Percentiles rank a stretch among this genome's conserved stretches.
phyloP scores from a whole-genome alignment of 2,797 vertebrate genomes.

The Moxostoma hubbsi region DNA sequence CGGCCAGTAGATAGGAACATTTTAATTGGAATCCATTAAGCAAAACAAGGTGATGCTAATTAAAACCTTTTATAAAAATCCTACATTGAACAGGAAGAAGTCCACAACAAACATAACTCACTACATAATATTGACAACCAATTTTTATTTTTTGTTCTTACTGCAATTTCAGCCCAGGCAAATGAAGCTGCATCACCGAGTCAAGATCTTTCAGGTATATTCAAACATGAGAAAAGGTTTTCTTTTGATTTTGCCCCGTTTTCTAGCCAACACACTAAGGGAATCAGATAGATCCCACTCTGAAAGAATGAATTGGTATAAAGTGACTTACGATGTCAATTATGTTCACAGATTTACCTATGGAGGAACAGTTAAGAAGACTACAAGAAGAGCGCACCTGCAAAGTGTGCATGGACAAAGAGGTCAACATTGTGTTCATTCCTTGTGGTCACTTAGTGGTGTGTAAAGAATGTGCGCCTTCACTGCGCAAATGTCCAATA shows the following conservation, averaged over 20 bases:
- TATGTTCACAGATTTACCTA: slow-evolving; percentile 83
- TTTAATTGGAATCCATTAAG: slow-evolving; percentile 26
- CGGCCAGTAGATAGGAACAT: slow-evolving; percentile 43
- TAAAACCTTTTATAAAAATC: slow-evolving; percentile 28
- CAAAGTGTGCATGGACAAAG: slow-evolving; percentile 99
- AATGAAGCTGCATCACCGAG: slow-evolving; percentile 84
- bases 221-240: slow-evolving; percentile 56
- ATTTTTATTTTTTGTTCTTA: slow-evolving; percentile 65
- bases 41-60: slow-evolving; percentile 54
- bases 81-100: slow-evolving; percentile 43
- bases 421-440: slow-evolving; percentile 98
- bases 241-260: slow-evolving; percentile 46
- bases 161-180: slow-evolving; percentile 78
- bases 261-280: slow-evolving; percentile 55
- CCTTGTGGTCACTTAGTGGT: slow-evolving; percentile 97
- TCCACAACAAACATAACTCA: slow-evolving; percentile 52
- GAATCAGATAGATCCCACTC: slow-evolving; percentile 57
- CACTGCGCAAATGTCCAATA: slow-evolving; percentile 94
- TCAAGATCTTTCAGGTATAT: slow-evolving; percentile 83
- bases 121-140: slow-evolving; percentile 61
- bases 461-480: slow-evolving; percentile 95
- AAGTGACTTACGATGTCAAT: not conserved
- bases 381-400: slow-evolving; percentile 96
- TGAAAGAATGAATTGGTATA: slow-evolving; percentile 26
- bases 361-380: slow-evolving; percentile 94